Conservation (phyloP, 2,888 invertebrate species). For the Torymus auratus region DNA sequence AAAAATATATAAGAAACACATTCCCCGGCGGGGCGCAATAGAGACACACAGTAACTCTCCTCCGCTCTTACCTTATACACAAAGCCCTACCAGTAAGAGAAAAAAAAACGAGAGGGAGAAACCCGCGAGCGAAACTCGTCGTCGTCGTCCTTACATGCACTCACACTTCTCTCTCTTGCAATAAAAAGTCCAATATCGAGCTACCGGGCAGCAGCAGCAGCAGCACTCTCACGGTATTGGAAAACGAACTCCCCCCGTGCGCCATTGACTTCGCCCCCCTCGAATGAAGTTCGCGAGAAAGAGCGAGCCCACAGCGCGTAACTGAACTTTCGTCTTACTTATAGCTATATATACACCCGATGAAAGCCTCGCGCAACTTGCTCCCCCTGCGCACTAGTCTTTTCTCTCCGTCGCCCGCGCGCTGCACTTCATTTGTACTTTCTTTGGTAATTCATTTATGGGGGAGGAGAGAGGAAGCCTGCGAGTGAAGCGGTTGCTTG, state of each 20-base stretch:
- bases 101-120: too few relatives aligned
- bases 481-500: too few relatives aligned
- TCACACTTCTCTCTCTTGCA: constrained; percentile 36
- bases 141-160: constrained; percentile 15
- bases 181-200: constrained; percentile 65
- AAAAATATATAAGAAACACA: not conserved
- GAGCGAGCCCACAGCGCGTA: not conserved
- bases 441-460: constrained; percentile 40
- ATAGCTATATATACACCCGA: not conserved
- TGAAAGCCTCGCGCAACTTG: constrained; percentile 4
- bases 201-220: constrained; percentile 41
- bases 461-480: too few relatives aligned
- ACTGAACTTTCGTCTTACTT: constrained; percentile 47
- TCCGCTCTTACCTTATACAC: not conserved
- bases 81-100: too few relatives aligned
- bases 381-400: not conserved
- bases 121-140: too few relatives aligned
- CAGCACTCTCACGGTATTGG: constrained; percentile 51
- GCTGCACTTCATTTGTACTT: constrained; percentile 37
- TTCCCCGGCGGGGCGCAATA: not conserved
- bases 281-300: constrained; percentile 29
- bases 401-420: constrained; percentile 17
- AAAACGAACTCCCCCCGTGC: constrained; percentile 52
- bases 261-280: constrained; percentile 53
- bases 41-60: not conserved